Evolutionary conservation across 37 sponge, comb jelly and placozoan species (phyloP), one percentile per base, ranked within the genome.

Genomic region (Halisarca cf. caerulea): DNA sequence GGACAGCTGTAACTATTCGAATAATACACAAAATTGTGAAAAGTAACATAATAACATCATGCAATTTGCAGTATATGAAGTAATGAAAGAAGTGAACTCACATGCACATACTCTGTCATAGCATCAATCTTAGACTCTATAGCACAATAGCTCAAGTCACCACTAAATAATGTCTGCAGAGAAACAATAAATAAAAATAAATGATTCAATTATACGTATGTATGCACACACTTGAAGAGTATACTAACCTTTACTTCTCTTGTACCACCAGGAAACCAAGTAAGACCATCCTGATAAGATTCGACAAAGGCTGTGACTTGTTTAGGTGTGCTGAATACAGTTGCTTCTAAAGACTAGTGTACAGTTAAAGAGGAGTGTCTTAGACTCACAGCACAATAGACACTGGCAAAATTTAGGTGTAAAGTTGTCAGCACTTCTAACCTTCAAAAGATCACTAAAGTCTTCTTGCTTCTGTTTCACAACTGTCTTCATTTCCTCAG

Each of bases 241-340:
- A 66, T 77, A 35, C 79, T 58, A 47, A 89, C 93, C 84, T 83
- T 89, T 81, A 93, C 79, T 55, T 93, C 88, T 39, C 86, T 89
- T 39, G 11, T 82, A 21, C 93, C 90, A 9, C 93, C 93, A 57
- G 93, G 85, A 61, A 73, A 93, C 93, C 90, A 93, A 23, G 47
- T 43, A 36, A 86, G 44, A 2, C 61, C 90, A 17, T 78, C 93
- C 2, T 79, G 80, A 32, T 89, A 38, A 23, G 71, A 38, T 51
- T 93, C 90, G 8, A 86, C 80, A 20, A 43, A 15, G 21, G 21
- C 21, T 18, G 66, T 21, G 40, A 92, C 30, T 32, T 78, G 83
- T 1, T 44, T 72, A 58, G 86, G 7, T 14, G 81, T 55, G 27
- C 69, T 24, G 36, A 86, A 83, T 14, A 11, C 51, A 47, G 11